A percentile compares a stretch with the other conserved stretches of the same genome.
These are phyloP conservation scores for Zaprionus obscuricornis DNA, from an alignment of 2,888 invertebrate species.

Conservation along the genomic window DNA sequence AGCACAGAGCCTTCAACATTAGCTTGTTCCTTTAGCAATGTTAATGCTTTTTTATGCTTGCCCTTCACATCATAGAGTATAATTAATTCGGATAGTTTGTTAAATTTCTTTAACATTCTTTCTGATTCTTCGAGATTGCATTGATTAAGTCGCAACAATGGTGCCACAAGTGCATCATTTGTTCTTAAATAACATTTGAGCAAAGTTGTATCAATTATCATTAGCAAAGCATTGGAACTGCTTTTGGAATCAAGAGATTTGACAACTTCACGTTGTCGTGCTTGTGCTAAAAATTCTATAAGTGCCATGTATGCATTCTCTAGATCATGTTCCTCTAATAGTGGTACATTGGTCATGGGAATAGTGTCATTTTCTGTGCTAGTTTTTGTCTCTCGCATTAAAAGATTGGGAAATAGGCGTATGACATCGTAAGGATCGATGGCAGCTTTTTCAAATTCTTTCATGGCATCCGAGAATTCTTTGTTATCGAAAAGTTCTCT, in stretches of 20 bases:
- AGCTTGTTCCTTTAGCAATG: conserved; percentile 91
- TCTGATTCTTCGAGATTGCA: conserved; percentile 98
- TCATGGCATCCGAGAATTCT: conserved; percentile 95
- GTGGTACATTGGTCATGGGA: conserved; percentile 62
- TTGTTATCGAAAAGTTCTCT: conserved; percentile 95
- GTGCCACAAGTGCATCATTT: conserved; percentile 96
- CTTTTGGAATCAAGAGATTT: conserved; percentile 81
- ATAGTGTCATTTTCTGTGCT: conserved; percentile 61
- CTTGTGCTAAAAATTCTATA: conserved; percentile 94
- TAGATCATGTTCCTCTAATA: conserved; percentile 91
- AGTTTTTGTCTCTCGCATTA: conserved; percentile 81
- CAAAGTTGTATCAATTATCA: conserved; percentile 98
- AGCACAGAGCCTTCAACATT: conserved; percentile 87
- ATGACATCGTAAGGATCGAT: conserved; percentile 98
- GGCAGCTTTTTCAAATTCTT: conserved; percentile 93
- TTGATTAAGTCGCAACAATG: conserved; percentile 94
- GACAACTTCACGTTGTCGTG: conserved; percentile 84
- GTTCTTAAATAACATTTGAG: conserved; percentile 98
- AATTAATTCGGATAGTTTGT: conserved; percentile 96
- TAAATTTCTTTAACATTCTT: conserved; percentile 91
- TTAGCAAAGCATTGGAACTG: conserved; percentile 85
- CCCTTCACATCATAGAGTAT: conserved; percentile 98
- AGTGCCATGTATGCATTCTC: conserved; percentile 95
- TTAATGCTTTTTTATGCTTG: conserved; percentile 95
- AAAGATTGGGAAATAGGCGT: conserved; percentile 95